Conservation (phyloP, 2,797 vertebrate genomes). For the Apogon talboti region DNA sequence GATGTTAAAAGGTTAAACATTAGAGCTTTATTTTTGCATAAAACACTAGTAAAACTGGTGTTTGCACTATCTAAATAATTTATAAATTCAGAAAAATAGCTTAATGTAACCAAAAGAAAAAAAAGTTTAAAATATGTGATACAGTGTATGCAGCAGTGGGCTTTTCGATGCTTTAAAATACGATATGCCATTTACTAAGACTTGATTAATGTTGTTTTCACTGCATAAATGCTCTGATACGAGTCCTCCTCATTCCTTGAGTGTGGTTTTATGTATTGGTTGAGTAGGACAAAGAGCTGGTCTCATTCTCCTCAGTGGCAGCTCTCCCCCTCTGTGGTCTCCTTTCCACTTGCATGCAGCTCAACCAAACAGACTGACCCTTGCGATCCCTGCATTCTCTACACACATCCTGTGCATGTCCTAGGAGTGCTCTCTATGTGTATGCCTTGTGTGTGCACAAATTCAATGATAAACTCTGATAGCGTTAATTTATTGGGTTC, state of each 20-base stretch:
- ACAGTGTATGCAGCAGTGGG: background rate
- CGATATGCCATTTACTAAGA: slow-evolving; percentile 5
- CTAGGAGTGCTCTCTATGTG: slow-evolving; percentile 81
- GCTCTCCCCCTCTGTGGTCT: slow-evolving; percentile 54
- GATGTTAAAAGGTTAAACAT: slow-evolving; percentile 17
- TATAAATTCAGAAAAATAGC: slow-evolving; percentile 17
- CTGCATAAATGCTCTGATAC: slow-evolving; percentile 1
- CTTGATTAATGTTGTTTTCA: slow-evolving; percentile 21
- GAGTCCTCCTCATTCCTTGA: slow-evolving; percentile 22
- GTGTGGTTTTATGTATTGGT: slow-evolving; percentile 35
- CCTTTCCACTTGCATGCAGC: slow-evolving; percentile 89
- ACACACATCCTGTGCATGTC: slow-evolving; percentile 92
- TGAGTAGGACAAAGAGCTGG: slow-evolving; percentile 44
- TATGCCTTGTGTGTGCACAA: slow-evolving; percentile 81
- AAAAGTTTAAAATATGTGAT: slow-evolving; percentile 2
- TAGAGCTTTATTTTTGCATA: slow-evolving; percentile 12
- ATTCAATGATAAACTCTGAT: slow-evolving; percentile 54
- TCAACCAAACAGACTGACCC: slow-evolving; percentile 86
- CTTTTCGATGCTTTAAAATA: slow-evolving; percentile 18
- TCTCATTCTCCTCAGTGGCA: slow-evolving; percentile 54
- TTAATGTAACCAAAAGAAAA: slow-evolving; percentile 24
- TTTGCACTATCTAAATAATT: slow-evolving; percentile 39
- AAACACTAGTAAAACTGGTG: slow-evolving; percentile 29
- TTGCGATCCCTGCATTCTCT: slow-evolving; percentile 89
- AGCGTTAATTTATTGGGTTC: slow-evolving; percentile 84